Conservation (phyloP, 2,113 vertebrate species). For the Petromus typicus region DNA sequence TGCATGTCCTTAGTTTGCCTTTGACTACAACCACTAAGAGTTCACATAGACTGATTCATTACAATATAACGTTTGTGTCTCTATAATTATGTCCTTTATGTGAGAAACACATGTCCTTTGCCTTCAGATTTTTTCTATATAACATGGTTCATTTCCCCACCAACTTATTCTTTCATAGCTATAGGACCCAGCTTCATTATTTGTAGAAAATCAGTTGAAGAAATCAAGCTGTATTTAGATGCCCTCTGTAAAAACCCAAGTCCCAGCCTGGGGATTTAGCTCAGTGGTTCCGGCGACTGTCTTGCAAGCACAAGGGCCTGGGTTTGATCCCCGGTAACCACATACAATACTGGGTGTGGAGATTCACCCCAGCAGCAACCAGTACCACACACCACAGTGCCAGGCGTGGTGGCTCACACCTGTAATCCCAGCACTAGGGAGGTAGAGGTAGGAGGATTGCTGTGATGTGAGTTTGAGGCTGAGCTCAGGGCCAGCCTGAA, state of each 20-base stretch:
- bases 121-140: background rate
- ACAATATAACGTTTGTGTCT: background rate
- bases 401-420: too few relatives aligned
- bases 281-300: too few relatives aligned
- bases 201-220: background rate
- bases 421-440: too few relatives aligned
- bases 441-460: too few relatives aligned
- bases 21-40: rapidly evolving
- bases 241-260: background rate
- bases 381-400: too few relatives aligned
- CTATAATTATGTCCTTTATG: background rate
- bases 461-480: too few relatives aligned
- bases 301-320: too few relatives aligned
- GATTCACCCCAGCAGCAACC: too few relatives aligned
- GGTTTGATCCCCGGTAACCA: too few relatives aligned
- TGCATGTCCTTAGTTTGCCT: background rate
- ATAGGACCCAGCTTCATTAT: background rate
- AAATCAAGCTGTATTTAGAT: background rate
- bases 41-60: background rate
- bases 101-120: background rate
- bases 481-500: too few relatives aligned
- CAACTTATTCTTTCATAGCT: background rate
- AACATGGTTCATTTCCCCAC: rapidly evolving
- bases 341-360: too few relatives aligned
- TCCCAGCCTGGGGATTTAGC: too few relatives aligned